A percentile compares a stretch with the other conserved stretches of the same genome.
These are phyloP conservation scores for Acrocephalus arundinaceus DNA, from an alignment of 2,113 vertebrate genomes.

Conservation along the genomic window DNA sequence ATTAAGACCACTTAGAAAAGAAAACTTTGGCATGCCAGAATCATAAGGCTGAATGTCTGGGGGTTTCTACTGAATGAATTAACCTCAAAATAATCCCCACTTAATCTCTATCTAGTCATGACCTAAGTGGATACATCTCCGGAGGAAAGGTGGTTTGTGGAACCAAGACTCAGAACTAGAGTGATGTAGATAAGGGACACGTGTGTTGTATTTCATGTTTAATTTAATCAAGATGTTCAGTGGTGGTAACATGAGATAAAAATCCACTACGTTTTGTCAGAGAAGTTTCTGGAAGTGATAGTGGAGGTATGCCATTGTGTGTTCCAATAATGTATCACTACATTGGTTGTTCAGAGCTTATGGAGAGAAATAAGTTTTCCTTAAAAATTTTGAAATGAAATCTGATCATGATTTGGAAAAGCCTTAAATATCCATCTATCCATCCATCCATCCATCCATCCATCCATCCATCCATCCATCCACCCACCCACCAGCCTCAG, in stretches of 20 bases:
- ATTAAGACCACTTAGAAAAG: background rate
- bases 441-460: background rate
- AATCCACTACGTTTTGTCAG: background rate
- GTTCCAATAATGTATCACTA: background rate
- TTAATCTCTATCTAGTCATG: background rate
- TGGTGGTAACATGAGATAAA: background rate
- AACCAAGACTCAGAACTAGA: background rate
- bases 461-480: background rate
- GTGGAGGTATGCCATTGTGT: background rate
- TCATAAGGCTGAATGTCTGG: background rate
- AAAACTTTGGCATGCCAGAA: background rate
- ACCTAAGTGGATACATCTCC: background rate
- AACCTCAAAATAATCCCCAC: slow-evolving; percentile 20
- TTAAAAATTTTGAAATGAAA: background rate
- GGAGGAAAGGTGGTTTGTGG: slow-evolving; percentile 13
- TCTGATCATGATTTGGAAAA: background rate
- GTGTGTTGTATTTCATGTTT: background rate
- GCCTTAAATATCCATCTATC: background rate
- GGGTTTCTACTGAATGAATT: background rate
- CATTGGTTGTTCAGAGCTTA: background rate
- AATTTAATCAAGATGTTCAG: slow-evolving; percentile 11
- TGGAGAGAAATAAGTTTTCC: background rate
- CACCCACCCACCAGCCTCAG: background rate
- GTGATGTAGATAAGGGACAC: background rate
- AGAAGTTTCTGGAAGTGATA: background rate